A percentile compares a stretch with the other conserved stretches of the same genome.
These are phyloP conservation scores for Xestia rhomboidea DNA, from an alignment of 2,888 invertebrate species.

Conservation along the genomic window DNA sequence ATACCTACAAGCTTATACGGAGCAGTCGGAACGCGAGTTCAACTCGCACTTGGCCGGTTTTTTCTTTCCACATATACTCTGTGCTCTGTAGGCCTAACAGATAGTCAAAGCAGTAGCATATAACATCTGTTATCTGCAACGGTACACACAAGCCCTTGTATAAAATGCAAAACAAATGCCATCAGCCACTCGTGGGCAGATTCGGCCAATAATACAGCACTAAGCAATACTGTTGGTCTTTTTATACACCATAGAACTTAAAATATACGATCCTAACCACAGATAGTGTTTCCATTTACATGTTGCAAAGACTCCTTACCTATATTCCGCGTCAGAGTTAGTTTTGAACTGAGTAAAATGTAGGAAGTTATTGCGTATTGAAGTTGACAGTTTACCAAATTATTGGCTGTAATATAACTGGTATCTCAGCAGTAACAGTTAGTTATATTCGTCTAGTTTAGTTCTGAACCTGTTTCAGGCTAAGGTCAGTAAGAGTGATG, in stretches of 20 bases:
- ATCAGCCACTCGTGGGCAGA: constrained; percentile 47
- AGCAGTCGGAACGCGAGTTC: no score
- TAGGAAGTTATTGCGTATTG: constrained; percentile 26
- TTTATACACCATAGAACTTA: constrained; percentile 33
- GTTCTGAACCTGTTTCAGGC: constrained; percentile 38
- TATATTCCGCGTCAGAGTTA: constrained; percentile 14
- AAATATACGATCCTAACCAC: constrained; percentile 45
- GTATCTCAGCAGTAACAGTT: constrained; percentile 26
- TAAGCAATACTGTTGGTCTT: constrained; percentile 21
- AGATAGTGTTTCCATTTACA: constrained; percentile 52
- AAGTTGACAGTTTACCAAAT: constrained; percentile 49
- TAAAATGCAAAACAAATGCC: constrained; percentile 57
- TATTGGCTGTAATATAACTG: constrained; percentile 25
- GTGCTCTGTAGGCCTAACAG: not conserved
- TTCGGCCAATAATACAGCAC: constrained; percentile 45
- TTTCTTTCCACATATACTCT: not conserved
- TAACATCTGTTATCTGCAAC: constrained; percentile 52
- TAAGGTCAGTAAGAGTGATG: constrained; percentile 46
- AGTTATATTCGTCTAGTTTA: constrained; percentile 36
- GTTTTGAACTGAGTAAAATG: constrained; percentile 27
- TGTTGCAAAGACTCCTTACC: constrained; percentile 14
- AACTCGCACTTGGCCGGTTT: no score
- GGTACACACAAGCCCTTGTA: constrained; percentile 43
- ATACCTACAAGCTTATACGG: no score
- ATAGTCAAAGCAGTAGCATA: constrained; percentile 14